Percentiles rank a stretch among this genome's conserved stretches.
phyloP scores from a whole-genome alignment of 2,113 vertebrate species.

The Haliaeetus leucogaster region DNA sequence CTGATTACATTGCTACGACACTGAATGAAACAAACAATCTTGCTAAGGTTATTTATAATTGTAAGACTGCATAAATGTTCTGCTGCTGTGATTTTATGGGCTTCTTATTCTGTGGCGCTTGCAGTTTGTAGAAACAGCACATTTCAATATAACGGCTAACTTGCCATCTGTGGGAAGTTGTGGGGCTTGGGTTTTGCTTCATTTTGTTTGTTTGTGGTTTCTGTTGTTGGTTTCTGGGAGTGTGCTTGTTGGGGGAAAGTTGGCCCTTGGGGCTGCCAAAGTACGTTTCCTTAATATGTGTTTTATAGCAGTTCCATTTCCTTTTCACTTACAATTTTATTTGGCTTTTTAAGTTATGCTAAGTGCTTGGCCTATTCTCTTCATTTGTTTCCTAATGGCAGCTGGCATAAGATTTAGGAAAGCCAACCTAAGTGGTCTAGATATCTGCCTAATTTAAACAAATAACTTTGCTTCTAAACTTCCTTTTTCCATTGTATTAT shows the following conservation, averaged over 20 bases:
- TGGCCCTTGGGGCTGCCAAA: background rate
- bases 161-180: background rate
- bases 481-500: background rate
- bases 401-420: background rate
- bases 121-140: background rate
- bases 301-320: background rate
- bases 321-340: slow-evolving; percentile 17
- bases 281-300: background rate
- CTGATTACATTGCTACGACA: background rate
- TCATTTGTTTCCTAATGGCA: background rate
- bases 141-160: background rate
- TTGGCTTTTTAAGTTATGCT: background rate
- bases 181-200: background rate
- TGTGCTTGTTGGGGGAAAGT: background rate
- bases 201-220: background rate
- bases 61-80: background rate
- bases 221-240: background rate
- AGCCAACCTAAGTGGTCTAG: background rate
- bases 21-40: slow-evolving; percentile 5
- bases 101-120: background rate
- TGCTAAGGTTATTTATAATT: slow-evolving; percentile 13
- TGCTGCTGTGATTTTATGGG: background rate
- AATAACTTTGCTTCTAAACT: background rate
- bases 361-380: slow-evolving; percentile 3
- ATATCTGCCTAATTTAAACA: background rate